These are phyloP conservation scores for Athalia cordata DNA, from an alignment of 2,888 invertebrate genomes.

Conservation along the genomic window DNA sequence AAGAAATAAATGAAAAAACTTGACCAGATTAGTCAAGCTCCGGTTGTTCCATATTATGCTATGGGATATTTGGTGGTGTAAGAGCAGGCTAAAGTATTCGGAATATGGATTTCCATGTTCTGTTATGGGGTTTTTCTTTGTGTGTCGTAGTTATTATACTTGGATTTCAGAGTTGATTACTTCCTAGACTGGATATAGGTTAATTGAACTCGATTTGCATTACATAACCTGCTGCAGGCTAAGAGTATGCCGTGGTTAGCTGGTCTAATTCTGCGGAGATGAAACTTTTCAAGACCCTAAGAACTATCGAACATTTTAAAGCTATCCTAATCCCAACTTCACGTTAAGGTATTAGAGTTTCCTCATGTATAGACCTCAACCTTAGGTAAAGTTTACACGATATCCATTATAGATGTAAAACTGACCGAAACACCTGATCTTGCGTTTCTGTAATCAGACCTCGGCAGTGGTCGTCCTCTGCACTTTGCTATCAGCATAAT, in stretches of 20 bases:
- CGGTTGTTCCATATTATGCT: no score
- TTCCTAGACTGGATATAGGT: neutral
- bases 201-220: conserved; percentile 2
- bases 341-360: conserved; percentile 18
- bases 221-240: neutral
- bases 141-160: no score
- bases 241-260: no score
- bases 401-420: conserved; percentile 5
- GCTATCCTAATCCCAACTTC: conserved; percentile 4
- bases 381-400: conserved; percentile 12
- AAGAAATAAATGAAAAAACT: no score
- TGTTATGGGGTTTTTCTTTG: no score
- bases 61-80: no score
- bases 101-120: no score
- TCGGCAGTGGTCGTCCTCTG: neutral
- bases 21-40: no score
- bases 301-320: neutral
- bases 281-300: neutral
- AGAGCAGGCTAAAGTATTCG: no score
- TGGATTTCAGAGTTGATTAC: no score
- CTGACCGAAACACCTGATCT: conserved; percentile 27
- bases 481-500: neutral
- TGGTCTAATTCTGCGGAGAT: neutral
- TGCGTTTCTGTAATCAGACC: neutral
- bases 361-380: neutral